Percentiles rank a stretch among this genome's conserved stretches.
Evolutionary conservation across 2,888 invertebrate genomes (phyloP).

Genomic region (Gryllus longicercus): DNA sequence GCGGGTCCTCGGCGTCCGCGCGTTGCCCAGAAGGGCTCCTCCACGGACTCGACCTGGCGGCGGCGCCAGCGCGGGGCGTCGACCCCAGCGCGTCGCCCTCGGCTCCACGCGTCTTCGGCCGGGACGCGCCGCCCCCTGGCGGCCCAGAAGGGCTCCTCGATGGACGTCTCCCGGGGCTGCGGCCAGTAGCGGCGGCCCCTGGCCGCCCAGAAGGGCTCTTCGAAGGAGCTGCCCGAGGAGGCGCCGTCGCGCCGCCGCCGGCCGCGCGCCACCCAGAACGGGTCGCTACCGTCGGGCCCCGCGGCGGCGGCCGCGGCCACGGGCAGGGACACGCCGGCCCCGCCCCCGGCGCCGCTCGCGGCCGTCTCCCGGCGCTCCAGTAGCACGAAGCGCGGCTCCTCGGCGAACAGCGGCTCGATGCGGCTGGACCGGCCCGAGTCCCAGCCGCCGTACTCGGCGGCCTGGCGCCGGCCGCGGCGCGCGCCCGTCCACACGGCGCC

Average conservation of each 20-base stretch:
- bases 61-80: background rate
- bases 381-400: conserved; percentile 55
- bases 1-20: conserved; percentile 31
- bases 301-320: background rate
- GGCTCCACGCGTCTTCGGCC: background rate
- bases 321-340: background rate
- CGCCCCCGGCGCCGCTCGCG: background rate
- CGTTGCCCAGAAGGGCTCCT: conserved; percentile 36
- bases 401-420: conserved; percentile 51
- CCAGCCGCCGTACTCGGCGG: background rate
- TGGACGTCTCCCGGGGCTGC: conserved; percentile 5
- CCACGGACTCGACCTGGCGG: conserved; percentile 4
- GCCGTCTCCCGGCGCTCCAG: conserved; percentile 40
- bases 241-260: conserved; percentile 23
- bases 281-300: conserved; percentile 35
- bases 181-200: conserved; percentile 18
- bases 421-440: background rate
- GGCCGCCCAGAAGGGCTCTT: conserved; percentile 31
- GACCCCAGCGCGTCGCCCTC: background rate
- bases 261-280: conserved; percentile 42
- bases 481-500: background rate
- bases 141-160: conserved; percentile 35
- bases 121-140: conserved; percentile 27
- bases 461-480: background rate
- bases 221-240: conserved; percentile 22